Evolutionary conservation across 2,113 vertebrate species (phyloP).

Genomic region (Promerops cafer): DNA sequence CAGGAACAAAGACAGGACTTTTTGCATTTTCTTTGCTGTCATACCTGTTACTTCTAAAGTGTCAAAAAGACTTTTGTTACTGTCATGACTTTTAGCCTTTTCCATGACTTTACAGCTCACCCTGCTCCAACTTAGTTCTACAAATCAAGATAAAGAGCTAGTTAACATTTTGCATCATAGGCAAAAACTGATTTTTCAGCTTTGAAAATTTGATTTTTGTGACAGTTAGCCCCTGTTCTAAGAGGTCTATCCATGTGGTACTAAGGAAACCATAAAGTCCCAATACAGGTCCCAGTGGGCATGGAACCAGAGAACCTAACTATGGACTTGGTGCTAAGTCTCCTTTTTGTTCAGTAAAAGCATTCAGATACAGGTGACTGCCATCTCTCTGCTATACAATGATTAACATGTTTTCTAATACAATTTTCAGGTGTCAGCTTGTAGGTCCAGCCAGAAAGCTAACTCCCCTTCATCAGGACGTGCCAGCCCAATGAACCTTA

Average conservation of each 20-base stretch:
- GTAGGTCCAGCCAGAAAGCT: not conserved
- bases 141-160: not conserved
- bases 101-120: not conserved
- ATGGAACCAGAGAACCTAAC: not conserved
- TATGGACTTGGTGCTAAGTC: not conserved
- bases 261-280: not conserved
- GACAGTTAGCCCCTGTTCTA: not conserved
- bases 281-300: not conserved
- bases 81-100: not conserved
- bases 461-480: not conserved
- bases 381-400: not conserved
- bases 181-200: not conserved
- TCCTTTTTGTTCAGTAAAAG: not conserved
- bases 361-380: not conserved
- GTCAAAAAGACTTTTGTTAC: not conserved
- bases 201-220: not conserved
- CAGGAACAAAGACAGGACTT: not conserved
- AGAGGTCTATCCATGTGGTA: not conserved
- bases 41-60: not conserved
- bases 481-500: not conserved
- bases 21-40: not conserved
- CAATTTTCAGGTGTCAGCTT: not conserved
- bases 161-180: not conserved
- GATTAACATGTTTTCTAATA: not conserved
- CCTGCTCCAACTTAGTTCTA: not conserved